Base-by-base conservation (phyloP, 1,140 invertebrate genomes). In the Phortica variegata region DNA sequence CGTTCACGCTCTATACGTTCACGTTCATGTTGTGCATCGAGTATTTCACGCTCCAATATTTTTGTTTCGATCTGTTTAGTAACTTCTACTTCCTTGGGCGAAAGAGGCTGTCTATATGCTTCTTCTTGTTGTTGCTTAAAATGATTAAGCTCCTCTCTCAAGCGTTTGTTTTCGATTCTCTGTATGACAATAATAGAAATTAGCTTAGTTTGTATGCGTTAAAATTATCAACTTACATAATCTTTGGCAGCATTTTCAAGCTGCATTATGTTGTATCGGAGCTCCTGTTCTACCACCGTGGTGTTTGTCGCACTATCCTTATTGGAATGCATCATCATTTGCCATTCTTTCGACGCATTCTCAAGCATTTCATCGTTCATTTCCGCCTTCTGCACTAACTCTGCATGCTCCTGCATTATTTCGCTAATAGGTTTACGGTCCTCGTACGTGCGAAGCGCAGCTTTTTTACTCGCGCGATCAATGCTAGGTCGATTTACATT, bases 231-330 rank as follows among this genome's bases (percentile, higher is more conserved):
- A 54, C 76, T 75, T 49, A 83, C 81, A 78, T 80, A 80, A 50
- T 83, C 80, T 39, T 77, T 77, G 42, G 81, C 79, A 36, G 80
- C 78, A 59, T 78, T 80, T 70, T 84, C 83, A 10, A 86, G 62
- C 56, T 82, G 79, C 61, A 82, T 77, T 12, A 84, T 77, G 47
- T 80, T 78, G 18, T 80, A 81, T 32, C 80, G 65, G 47, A 84
- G 73, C 57, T 81, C 78, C 53, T 80, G 79, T 41, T 83, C 80
- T 9, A 54, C 79, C 75, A 47, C 42, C 3, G 45, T 45, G 4
- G 37, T 36, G 16, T 47, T n/a, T n/a, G n/a, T n/a, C n/a, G n/a
- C n/a, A n/a, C n/a, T n/a, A n/a, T n/a, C 74, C 79, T 48, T 77
- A 69, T 31, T 79, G 65, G 43, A 76, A 48, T 76, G 79, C 63